Conservation (phyloP, 2,113 vertebrate species). For the Butastur rufipennis region DNA sequence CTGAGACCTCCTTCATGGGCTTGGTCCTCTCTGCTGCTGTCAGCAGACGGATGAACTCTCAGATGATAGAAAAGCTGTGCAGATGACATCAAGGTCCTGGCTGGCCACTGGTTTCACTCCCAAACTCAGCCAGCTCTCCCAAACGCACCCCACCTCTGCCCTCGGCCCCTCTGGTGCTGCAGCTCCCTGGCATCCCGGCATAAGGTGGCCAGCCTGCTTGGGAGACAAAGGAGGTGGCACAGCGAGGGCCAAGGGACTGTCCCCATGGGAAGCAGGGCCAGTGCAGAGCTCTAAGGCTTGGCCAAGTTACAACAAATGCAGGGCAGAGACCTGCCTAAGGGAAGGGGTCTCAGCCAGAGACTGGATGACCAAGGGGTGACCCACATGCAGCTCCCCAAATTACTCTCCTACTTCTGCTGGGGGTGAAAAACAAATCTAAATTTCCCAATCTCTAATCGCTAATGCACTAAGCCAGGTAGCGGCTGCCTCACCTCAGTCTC, state of each 20-base stretch:
- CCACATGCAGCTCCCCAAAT: background rate
- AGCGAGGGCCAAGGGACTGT: background rate
- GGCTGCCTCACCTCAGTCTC: rapidly evolving
- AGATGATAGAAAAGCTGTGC: rapidly evolving
- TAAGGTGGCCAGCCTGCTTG: background rate
- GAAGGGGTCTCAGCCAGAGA: background rate
- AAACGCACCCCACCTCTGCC: background rate
- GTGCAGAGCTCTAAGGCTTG: background rate
- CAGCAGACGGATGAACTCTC: background rate
- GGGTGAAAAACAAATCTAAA: background rate
- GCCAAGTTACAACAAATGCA: background rate
- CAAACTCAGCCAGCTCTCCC: background rate
- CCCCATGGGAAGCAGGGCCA: background rate
- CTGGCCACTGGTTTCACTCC: background rate
- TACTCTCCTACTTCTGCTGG: background rate
- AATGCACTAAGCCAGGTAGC: rapidly evolving
- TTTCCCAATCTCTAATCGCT: background rate
- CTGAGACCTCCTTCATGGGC: background rate
- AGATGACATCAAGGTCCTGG: background rate
- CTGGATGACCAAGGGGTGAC: background rate
- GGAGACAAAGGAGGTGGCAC: background rate
- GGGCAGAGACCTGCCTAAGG: background rate
- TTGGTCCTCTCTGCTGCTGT: background rate
- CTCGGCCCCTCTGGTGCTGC: background rate
- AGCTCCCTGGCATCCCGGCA: background rate